These are phyloP conservation scores for Oxygymnocypris stewartii DNA, from an alignment of 2,113 vertebrate species.

Conservation along the genomic window DNA sequence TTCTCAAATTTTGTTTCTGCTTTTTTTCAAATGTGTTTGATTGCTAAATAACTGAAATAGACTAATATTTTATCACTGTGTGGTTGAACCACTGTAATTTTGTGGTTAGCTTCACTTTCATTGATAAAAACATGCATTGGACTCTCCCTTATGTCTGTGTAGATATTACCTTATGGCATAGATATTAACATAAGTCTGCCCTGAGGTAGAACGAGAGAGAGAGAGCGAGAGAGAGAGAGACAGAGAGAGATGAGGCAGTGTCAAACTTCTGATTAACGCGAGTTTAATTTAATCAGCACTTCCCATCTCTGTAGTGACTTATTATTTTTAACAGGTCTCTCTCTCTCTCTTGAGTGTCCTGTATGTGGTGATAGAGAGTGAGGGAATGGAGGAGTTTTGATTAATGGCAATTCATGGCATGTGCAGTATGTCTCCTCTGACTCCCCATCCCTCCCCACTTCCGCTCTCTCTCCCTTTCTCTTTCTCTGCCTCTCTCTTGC, in stretches of 20 bases:
- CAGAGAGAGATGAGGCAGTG: conserved; percentile 57
- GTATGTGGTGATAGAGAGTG: conserved; percentile 69
- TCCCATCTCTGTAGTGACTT: conserved; percentile 86
- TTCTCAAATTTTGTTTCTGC: neutral
- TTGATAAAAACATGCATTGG: neutral
- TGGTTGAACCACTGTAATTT: neutral
- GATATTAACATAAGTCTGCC: conserved; percentile 8
- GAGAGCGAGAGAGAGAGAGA: neutral
- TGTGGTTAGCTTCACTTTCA: neutral
- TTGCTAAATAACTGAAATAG: neutral
- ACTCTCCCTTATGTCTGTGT: neutral
- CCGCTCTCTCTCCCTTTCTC: conserved; percentile 33
- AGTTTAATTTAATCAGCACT: conserved; percentile 93
- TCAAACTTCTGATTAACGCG: conserved; percentile 88
- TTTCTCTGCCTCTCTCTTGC: conserved; percentile 13
- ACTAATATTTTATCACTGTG: neutral
- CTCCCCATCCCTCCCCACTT: conserved; percentile 7
- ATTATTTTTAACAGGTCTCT: conserved; percentile 90
- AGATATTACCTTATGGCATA: conserved; percentile 15
- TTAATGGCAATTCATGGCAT: conserved; percentile 86
- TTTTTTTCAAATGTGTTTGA: neutral
- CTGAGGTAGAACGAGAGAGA: conserved; percentile 13
- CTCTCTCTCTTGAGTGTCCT: conserved; percentile 57
- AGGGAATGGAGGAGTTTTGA: conserved; percentile 78
- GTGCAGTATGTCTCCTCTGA: conserved; percentile 58